Evolutionary conservation across 2,888 invertebrate species (phyloP).

Genomic region (Helobdella robusta): DNA sequence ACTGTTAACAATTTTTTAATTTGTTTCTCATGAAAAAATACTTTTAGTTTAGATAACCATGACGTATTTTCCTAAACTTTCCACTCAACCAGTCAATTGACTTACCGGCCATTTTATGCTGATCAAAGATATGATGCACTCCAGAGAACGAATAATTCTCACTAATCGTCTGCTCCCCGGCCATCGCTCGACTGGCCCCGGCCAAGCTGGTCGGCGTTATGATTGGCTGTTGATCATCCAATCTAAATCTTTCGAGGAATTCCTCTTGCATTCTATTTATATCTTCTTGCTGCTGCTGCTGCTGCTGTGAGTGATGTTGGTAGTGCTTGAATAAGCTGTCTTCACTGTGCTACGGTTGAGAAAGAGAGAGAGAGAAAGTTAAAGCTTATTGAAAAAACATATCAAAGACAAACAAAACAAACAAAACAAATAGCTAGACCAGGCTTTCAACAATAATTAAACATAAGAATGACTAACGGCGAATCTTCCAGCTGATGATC

Average conservation of each 20-base stretch:
- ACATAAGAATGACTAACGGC: conserved; percentile 8
- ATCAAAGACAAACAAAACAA: neutral
- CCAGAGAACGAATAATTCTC: conserved; percentile 79
- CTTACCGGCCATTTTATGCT: conserved; percentile 51
- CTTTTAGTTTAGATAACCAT: neutral
- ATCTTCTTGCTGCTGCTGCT: conserved; percentile 32
- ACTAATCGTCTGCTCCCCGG: conserved; percentile 59
- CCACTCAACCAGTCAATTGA: neutral
- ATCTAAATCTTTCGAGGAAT: neutral
- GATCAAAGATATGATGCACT: conserved; percentile 79
- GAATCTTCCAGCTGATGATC: too few species aligned
- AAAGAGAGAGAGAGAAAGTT: neutral
- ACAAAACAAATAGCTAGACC: neutral
- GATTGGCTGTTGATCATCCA: conserved; percentile 10
- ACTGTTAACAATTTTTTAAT: conserved; percentile 49
- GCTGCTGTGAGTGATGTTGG: conserved; percentile 48
- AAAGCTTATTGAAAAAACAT: neutral
- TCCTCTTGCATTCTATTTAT: conserved; percentile 20
- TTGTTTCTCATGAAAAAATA: neutral
- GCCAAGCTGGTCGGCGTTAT: conserved; percentile 57
- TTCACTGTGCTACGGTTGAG: too few species aligned
- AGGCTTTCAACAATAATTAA: conserved; percentile 10
- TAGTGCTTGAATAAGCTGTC: too few species aligned
- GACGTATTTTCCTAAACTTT: neutral
- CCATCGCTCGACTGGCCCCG: conserved; percentile 55